A percentile compares a stretch with the other conserved stretches of the same genome.
These are phyloP conservation scores for Trypoxylon attenuatum DNA, from an alignment of 2,888 invertebrate species.

Conservation along the genomic window DNA sequence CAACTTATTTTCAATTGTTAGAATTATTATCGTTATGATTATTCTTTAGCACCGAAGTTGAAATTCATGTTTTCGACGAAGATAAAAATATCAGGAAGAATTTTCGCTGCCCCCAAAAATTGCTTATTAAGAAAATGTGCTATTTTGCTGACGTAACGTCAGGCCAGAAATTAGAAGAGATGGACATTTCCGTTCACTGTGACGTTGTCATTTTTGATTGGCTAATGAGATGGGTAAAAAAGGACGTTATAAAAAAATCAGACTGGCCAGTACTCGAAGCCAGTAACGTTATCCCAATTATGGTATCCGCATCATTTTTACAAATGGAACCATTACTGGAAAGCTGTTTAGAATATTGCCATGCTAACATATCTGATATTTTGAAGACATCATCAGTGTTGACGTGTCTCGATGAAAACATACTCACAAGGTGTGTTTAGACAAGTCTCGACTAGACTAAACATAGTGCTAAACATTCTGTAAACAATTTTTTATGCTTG, in stretches of 20 bases:
- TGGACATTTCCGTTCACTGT: slow-evolving; percentile 98
- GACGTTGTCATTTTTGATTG: slow-evolving; percentile 97
- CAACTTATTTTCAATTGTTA: slow-evolving; percentile 2
- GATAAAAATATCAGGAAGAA: slow-evolving; percentile 92
- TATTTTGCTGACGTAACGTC: slow-evolving; percentile 94
- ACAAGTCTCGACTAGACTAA: no score
- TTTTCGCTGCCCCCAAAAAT: slow-evolving; percentile 90
- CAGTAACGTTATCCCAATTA: slow-evolving; percentile 91
- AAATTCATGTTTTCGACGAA: slow-evolving; percentile 97
- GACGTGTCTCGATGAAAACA: slow-evolving; percentile 85
- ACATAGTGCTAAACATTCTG: no score
- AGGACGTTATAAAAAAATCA: slow-evolving; percentile 80
- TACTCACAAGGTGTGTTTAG: slow-evolving; percentile 70
- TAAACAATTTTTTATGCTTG: no score
- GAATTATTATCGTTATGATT: no score
- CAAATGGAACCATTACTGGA: slow-evolving; percentile 94
- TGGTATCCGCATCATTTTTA: slow-evolving; percentile 95
- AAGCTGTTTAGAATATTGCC: slow-evolving; percentile 90
- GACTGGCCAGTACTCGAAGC: slow-evolving; percentile 85
- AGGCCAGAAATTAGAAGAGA: slow-evolving; percentile 88
- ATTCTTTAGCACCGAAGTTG: slow-evolving; percentile 82
- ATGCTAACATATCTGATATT: slow-evolving; percentile 90
- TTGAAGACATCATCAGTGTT: slow-evolving; percentile 90
- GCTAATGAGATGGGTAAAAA: slow-evolving; percentile 97
- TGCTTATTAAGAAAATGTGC: slow-evolving; percentile 93